Evolutionary conservation across 2,888 invertebrate genomes (phyloP), one percentile per base, ranked within the genome.

Genomic region (Caenorhabditis afra): DNA sequence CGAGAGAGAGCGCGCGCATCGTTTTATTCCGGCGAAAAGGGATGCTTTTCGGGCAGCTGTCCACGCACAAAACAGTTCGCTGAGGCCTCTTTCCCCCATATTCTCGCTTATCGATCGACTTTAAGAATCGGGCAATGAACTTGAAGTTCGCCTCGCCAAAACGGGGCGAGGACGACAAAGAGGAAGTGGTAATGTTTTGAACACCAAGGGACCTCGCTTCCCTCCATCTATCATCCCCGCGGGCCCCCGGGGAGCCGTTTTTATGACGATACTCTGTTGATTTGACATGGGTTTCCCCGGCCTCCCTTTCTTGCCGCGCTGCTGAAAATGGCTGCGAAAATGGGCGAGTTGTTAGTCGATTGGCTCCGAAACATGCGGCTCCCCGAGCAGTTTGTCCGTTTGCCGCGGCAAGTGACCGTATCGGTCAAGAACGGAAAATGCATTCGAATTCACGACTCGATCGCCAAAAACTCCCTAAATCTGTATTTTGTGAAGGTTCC

Each of bases 261-360:
- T 59, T 59, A 18, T 18, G 35, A 12, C n/a, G 41, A 65, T 53
- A 35, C 57, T 47, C 50, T 70, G 70, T 53, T 70, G 61, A 70
- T 70, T 44, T 67, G 58, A 50, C 67, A 52, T 20, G 59, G 29
- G 41, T 59, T 52, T 50, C 55, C 22, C 12, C 14, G n/a, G n/a
- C n/a, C n/a, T n/a, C n/a, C n/a, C n/a, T n/a, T n/a, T n/a, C 16
- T 50, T 55, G 22, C 39, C 22, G 37, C 39, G 3, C 22, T 22
- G 23, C 62, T 70, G 68, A 70, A 70, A 70, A 61, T 70, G 70
- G 39, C n/a, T n/a, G n/a, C 50, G 16, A 61, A 55, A 71, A 62
- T 70, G 68, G 23, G 22, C 8, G 66, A 58, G 57, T 49, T 57
- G 59, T 53, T 61, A 70, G 70, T 70, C 29, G 29, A 29, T 3